Evolutionary conservation across 1,140 invertebrate genomes (phyloP), one percentile per base, ranked within the genome.

Genomic region (Zaprionus inermis): DNA sequence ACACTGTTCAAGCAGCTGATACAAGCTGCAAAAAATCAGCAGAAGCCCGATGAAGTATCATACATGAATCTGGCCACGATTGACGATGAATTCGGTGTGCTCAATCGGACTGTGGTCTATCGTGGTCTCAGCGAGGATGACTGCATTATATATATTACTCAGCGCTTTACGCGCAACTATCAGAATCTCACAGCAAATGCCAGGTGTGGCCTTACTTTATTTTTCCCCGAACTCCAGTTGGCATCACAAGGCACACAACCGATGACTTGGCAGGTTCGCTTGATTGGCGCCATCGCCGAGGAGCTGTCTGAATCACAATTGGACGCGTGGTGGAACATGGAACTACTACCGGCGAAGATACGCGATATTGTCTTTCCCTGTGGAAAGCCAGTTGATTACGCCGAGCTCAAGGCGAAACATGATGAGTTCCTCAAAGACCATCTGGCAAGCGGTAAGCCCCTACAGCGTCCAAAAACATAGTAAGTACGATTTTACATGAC

Each of bases 1-100:
- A 58, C 69, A 9, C 52, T 92, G 14, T 86, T 92, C 24, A 65
- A 86, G 52, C 49, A 72, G 5, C 30, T 91, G 14, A 18, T 86
- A 1, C 24, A 78, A n/a, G 58, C 59, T 20, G 34, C 30, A 7
- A 30, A 24, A 7, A 24, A 65, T 0, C 52, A 30, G 12, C 54
- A 64, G 0, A 16, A 44, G n/a, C 38, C 58, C 1, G 34, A 68
- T 11, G 18, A 41, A 0, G 44, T 28, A 10, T 51, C 59, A 28
- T 68, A 70, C 7, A 91, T 92, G 88, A 91, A 89, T 60, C 44
- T 92, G 57, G 90, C 91, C 28, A 91, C 90, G 11, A 14, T 89
- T 7, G 85, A 91, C 56, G 64, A 76, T 16, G 88, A 90, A 51
- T 89, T 74, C 32, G 82, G 76, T 6, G 78, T 92, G 7, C 75